phyloP scores from a whole-genome alignment of 1,140 invertebrate genomes.

The Coptotermes formosanus region DNA sequence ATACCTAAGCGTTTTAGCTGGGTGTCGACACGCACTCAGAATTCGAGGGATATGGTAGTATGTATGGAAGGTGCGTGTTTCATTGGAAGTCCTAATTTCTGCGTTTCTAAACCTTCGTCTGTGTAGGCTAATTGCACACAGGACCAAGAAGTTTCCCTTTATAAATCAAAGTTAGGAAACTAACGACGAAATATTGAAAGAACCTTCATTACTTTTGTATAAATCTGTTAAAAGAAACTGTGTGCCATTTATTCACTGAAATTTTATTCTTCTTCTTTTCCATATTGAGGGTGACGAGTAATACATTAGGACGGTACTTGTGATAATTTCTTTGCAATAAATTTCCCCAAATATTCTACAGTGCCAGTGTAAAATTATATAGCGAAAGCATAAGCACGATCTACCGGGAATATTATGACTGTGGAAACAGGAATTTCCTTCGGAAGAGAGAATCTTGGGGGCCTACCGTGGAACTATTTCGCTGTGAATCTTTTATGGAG shows the following conservation, averaged over 20 bases:
- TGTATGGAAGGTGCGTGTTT: too few species aligned
- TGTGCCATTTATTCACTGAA: not conserved
- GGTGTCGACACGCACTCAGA: too few species aligned
- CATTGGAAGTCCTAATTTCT: too few species aligned
- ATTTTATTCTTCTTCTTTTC: not conserved
- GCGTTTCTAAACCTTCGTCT: too few species aligned
- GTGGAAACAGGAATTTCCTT: constrained; percentile 2
- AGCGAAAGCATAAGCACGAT: not conserved
- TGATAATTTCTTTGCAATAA: not conserved
- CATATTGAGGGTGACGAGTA: not conserved
- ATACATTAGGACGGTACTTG: not conserved
- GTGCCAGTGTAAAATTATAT: not conserved
- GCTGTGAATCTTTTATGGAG: constrained; percentile 11
- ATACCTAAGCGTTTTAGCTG: too few species aligned
- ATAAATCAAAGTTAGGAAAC: too few species aligned
- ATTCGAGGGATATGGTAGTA: too few species aligned
- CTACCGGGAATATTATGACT: not conserved
- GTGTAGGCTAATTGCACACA: too few species aligned
- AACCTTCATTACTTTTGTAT: not conserved
- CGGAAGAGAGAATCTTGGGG: not conserved
- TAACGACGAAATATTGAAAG: too few species aligned
- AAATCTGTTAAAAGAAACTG: not conserved
- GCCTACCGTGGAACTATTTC: not conserved
- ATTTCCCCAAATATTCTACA: not conserved
- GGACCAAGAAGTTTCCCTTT: too few species aligned